Evolutionary conservation across 1,140 invertebrate species (phyloP).

Genomic region (Pseudomyrmex cubaensis): DNA sequence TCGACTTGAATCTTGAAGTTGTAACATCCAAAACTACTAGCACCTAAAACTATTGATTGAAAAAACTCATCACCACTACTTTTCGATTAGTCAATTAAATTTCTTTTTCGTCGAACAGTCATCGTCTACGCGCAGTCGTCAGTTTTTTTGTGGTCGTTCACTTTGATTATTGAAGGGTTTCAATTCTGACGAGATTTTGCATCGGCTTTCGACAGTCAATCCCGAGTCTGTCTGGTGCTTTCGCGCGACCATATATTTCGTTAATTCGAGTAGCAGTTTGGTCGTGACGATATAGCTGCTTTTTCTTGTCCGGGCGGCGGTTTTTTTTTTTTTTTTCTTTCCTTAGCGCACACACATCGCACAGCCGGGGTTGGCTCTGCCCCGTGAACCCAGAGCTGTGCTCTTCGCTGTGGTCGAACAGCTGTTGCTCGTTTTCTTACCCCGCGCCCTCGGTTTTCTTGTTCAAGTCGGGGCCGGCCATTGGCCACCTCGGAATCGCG

Average conservation of each 20-base stretch:
- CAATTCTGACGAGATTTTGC: background rate
- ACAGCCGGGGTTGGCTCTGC: constrained; percentile 21
- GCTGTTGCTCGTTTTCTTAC: constrained; percentile 58
- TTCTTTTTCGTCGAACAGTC: background rate
- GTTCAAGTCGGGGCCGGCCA: constrained; percentile 25
- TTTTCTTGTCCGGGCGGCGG: background rate
- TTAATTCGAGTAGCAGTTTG: constrained; percentile 10
- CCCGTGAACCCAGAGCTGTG: constrained; percentile 17
- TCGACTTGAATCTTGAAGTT: no score
- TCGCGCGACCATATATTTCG: background rate
- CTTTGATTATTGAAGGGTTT: no score
- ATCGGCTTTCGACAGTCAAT: background rate
- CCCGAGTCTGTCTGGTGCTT: background rate
- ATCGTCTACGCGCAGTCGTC: background rate
- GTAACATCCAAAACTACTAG: no score
- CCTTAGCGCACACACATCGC: constrained; percentile 6
- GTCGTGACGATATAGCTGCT: no score
- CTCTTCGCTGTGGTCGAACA: constrained; percentile 34
- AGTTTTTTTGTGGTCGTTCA: no score
- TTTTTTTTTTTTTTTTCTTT: constrained; percentile 27
- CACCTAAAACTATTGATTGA: no score
- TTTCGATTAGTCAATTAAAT: background rate
- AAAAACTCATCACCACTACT: no score
- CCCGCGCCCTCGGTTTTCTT: constrained; percentile 41
- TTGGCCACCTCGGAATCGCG: constrained; percentile 29